Conservation (phyloP, 2,797 vertebrate genomes). For the Fratercula arctica region DNA sequence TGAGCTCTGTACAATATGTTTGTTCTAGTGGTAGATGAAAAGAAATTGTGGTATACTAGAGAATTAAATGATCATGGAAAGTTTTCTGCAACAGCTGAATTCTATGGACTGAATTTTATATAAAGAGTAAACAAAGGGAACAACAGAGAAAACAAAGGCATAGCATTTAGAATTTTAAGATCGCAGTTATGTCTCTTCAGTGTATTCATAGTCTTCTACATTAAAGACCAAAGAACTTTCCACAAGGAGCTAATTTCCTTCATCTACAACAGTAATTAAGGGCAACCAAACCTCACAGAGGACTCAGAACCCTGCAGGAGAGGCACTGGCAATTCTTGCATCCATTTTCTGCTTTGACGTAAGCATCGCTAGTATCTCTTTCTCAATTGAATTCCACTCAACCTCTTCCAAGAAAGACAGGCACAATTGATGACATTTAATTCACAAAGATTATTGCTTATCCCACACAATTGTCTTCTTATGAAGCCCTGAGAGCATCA, state of each 20-base stretch:
- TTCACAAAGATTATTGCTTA: not conserved
- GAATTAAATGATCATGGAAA: not conserved
- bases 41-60: not conserved
- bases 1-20: not conserved
- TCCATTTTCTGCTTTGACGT: not conserved
- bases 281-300: not conserved
- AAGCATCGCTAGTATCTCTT: not conserved
- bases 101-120: not conserved
- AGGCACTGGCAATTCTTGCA: not conserved
- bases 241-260: not conserved
- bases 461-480: not conserved
- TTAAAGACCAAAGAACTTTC: not conserved
- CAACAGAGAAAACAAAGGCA: not conserved
- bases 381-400: not conserved
- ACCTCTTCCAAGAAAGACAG: not conserved
- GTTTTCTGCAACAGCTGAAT: not conserved
- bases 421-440: not conserved
- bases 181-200: not conserved
- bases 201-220: not conserved
- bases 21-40: not conserved
- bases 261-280: not conserved
- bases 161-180: not conserved
- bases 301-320: not conserved
- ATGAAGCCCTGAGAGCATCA: not conserved
- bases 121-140: not conserved